Base-by-base conservation (phyloP, 2,888 invertebrate genomes). In the Brenthis daphne region DNA sequence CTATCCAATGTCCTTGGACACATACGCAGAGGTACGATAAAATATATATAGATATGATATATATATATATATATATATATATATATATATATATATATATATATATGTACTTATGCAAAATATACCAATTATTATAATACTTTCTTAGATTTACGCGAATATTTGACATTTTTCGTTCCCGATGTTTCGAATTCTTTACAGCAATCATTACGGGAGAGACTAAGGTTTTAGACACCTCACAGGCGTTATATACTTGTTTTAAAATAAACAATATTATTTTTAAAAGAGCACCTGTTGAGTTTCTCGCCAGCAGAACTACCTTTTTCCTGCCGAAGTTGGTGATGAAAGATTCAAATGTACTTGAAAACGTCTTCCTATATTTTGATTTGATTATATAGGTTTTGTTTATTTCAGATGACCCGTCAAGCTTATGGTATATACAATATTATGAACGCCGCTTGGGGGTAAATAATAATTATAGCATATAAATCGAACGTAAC, bases 381-480 rank as follows among this genome's bases (percentile, higher is more conserved):
- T 24, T 24, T 53, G 50, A 50, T 54, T 24, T 13, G 24, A 54
- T 20, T 20, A 24, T 13, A 0, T 54, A 11, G 24, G n/a, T 11
- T 5, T 33, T 16, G 69, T 74, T 73, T 5, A 16, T 84, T 86
- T 66, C 82, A 88, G 88, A 85, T 86, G 85, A 80, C 82, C 65
- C 84, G 84, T 51, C 85, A 87, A 67, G 76, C 85, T 2, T 88
- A 88, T 63, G 78, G 82, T 16, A 78, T 89, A 60, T 82, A 88
- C 64, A 88, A 85, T 73, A 71, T 88, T 6, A 85, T 87, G 83
- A 87, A 84, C 71, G 88, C 87, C 47, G 81, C 86, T 20, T 86
- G 80, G 81, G 67, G 65, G 16, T 79, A 76, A 73, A 37, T 47
- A 60, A 48, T 6, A 13, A 14, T 20, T 13, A 16, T 24, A 43